Evolutionary conservation across 2,888 invertebrate genomes (phyloP), one percentile per base, ranked within the genome.

Genomic region (Napeogenes inachia): DNA sequence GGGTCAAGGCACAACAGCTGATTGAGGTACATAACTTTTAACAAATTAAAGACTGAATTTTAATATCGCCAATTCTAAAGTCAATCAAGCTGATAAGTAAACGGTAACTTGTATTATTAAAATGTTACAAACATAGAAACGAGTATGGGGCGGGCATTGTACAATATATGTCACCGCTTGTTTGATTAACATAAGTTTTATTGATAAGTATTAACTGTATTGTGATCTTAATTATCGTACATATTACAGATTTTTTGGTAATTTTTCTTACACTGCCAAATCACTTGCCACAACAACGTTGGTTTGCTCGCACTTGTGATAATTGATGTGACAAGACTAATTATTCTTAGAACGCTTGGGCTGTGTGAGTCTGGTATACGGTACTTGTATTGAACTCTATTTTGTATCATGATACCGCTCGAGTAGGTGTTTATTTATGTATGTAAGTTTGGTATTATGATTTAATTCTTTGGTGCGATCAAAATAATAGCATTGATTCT

Each of bases 151-250:
- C 58, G 54, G 71, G 70, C 79, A 78, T 81, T 81, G 82, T 78
- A 78, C 80, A 76, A 71, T 70, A 70, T 66, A 70, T 69, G 79
- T 76, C 80, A 76, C 77, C 78, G 77, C 71, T 79, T 81, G 76
- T 82, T 84, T 81, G 77, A 78, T 73, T 83, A 82, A 75, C 76
- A 72, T 85, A 84, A 85, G 81, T 76, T 82, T 76, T 81, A 86
- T 80, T 82, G 67, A 66, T 90, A 89, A 89, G 89, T 89, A 87
- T 86, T 88, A 87, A 85, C 80, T 83, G 82, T 89, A 89, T 84
- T 89, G 89, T 90, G 88, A 89, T 89, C 79, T 82, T 85, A 82
- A 84, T 81, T 85, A 81, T 84, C 80, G 70, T 82, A 81, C 80
- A 78, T 81, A 81, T 65, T 76, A 81, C 78, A 83, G 79, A 72